Percentiles rank a stretch among this genome's conserved stretches.
These are phyloP conservation scores for Oryzias celebensis DNA, from an alignment of 2,113 vertebrate species.

Conservation along the genomic window DNA sequence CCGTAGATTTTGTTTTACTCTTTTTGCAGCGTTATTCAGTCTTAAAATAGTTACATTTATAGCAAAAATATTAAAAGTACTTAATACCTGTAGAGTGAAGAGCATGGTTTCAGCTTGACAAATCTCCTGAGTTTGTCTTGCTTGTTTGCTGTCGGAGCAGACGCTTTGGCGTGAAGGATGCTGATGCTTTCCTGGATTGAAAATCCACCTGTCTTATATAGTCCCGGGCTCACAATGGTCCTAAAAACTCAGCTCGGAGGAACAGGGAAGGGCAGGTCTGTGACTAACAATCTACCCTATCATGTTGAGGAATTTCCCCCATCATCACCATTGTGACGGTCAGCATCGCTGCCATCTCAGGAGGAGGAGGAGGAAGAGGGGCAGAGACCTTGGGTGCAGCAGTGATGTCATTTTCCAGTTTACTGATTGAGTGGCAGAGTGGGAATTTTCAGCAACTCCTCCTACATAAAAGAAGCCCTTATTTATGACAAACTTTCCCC, in stretches of 20 bases:
- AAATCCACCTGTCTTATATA: constrained; percentile 61
- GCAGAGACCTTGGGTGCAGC: not conserved
- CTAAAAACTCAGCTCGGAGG: not conserved
- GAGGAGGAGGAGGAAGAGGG: constrained; percentile 1
- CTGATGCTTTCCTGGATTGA: constrained; percentile 34
- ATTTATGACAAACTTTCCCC: constrained; percentile 49
- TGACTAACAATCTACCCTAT: constrained; percentile 2
- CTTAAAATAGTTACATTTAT: not conserved
- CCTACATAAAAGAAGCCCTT: constrained; percentile 33
- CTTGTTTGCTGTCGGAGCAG: constrained; percentile 17
- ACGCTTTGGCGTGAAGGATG: constrained; percentile 19
- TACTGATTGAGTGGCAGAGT: not conserved
- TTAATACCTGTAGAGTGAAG: constrained; percentile 64
- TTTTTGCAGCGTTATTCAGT: too few relatives aligned
- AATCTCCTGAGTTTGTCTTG: constrained; percentile 7
- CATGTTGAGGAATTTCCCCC: constrained; percentile 39
- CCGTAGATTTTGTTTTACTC: too few relatives aligned
- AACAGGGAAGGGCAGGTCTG: constrained; percentile 22
- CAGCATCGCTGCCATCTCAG: not conserved
- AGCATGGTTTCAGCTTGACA: constrained; percentile 56
- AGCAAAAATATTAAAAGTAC: not conserved
- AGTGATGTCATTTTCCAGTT: constrained; percentile 44
- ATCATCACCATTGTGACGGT: not conserved
- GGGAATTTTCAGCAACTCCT: constrained; percentile 52
- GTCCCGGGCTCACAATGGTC: not conserved